Evolutionary conservation across 92 coral and sea anemone genomes (phyloP), one percentile per base, ranked within the genome.

Genomic region (Anthopleura xanthogrammica): DNA sequence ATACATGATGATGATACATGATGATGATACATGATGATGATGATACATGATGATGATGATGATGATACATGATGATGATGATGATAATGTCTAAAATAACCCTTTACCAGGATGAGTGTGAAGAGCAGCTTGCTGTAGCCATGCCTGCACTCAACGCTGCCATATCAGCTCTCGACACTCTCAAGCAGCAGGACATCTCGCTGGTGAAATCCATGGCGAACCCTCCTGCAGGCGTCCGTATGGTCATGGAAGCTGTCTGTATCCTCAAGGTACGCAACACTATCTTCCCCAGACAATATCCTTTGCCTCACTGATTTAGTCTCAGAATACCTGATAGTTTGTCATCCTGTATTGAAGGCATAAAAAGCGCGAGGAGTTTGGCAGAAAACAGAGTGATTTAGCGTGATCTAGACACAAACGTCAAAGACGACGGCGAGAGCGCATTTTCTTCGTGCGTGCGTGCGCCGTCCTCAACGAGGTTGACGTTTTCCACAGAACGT

Each of bases 241-340:
- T 96, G 93, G 99, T 96, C 66, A 96, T 96, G 99, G 99, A 94
- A 56, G 99, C 99, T 60, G 89, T 96, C 70, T 96, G 99, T 79
- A 94, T 96, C 52, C 93, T 95, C 72, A 95, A 93, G 94, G 98
- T 95, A 86, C 72, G 83, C 71, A 12, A 46, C 50, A 4, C 50
- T 46, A 46, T 46, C 50, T 5, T 12, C 58, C 14, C 16, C 50
- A 79, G 77, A 65, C 11, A 41, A 3, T n/a, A 20, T 52, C 52
- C 76, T 70, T 10, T 29, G 36, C 1, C 36, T 29, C 36, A 29
- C 36, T 29, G 36, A 29, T 29, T 29, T 29, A 29, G 36, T 29
- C 36, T 29, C 36, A 29, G 36, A 29, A 46, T 46, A 0, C 4
- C 9, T 5, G 50, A 46, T 9, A 46, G 50, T 46, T 46, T 2